A percentile compares a stretch with the other conserved stretches of the same genome.
phyloP scores from a whole-genome alignment of 2,888 invertebrate genomes.

The Trachelus stipa region DNA sequence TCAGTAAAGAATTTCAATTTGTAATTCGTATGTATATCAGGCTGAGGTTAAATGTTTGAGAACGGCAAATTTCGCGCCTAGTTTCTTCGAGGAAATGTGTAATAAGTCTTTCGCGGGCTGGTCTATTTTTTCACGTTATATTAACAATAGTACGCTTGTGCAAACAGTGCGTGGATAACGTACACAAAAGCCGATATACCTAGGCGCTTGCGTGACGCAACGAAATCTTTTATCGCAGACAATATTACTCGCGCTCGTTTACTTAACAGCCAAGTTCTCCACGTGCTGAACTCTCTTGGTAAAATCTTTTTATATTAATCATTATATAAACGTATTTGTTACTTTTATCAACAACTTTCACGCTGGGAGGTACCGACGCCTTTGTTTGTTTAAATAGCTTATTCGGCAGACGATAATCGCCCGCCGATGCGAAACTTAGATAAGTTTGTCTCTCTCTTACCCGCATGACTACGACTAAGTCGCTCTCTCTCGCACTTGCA shows the following conservation, averaged over 20 bases:
- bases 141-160: slow-evolving; percentile 1
- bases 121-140: slow-evolving; percentile 2
- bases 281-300: background rate
- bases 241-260: background rate
- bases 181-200: background rate
- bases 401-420: background rate
- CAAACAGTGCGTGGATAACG: background rate
- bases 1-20: background rate
- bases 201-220: background rate
- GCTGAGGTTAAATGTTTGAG: background rate
- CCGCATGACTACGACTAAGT: background rate
- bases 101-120: background rate
- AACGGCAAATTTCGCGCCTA: background rate
- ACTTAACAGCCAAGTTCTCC: background rate
- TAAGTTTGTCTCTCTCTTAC: background rate
- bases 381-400: background rate
- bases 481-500: background rate
- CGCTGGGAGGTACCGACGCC: background rate
- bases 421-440: background rate
- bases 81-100: background rate
- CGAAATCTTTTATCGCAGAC: slow-evolving; percentile 4
- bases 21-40: background rate
- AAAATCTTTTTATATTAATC: background rate
- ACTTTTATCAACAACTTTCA: background rate
- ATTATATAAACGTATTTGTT: background rate